Evolutionary conservation across 1,140 invertebrate species (phyloP).

Genomic region (Pogonomyrmex californicus): DNA sequence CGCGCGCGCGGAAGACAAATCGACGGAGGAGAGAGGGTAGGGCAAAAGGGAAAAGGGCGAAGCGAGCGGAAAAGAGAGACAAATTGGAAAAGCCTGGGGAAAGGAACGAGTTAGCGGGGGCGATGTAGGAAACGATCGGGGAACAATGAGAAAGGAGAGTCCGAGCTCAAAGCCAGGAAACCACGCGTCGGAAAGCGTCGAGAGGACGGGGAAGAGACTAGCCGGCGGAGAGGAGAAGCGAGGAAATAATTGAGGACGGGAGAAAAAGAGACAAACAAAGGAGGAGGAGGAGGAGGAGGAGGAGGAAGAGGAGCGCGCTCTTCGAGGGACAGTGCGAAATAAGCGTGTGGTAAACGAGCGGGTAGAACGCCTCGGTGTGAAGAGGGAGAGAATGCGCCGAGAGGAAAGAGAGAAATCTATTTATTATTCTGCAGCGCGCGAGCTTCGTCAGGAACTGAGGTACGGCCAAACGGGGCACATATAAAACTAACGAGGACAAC

Average conservation of each 20-base stretch:
- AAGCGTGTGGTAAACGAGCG: conserved; percentile 57
- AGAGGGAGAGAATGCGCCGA: background rate
- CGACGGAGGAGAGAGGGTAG: conserved; percentile 24
- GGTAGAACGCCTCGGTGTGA: conserved; percentile 40
- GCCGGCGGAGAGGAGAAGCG: conserved; percentile 21
- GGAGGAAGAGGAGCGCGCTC: conserved; percentile 43
- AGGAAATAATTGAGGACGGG: conserved; percentile 53
- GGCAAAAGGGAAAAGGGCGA: conserved; percentile 63
- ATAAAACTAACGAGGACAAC: conserved; percentile 49
- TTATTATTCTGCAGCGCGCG: conserved; percentile 57
- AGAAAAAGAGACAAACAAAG: conserved; percentile 14
- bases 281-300: too few relatives aligned
- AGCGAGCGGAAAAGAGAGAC: conserved; percentile 61
- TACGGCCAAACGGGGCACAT: conserved; percentile 30
- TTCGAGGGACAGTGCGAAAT: conserved; percentile 56
- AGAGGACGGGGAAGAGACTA: conserved; percentile 50
- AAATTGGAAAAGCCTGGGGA: conserved; percentile 58
- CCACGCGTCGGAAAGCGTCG: conserved; percentile 46
- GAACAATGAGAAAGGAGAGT: conserved; percentile 59
- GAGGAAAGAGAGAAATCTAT: conserved; percentile 43
- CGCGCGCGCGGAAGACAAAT: conserved; percentile 59
- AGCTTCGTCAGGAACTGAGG: conserved; percentile 36
- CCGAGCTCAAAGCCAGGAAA: conserved; percentile 49
- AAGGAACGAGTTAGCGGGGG: conserved; percentile 61
- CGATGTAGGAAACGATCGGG: conserved; percentile 54